A percentile compares a stretch with the other conserved stretches of the same genome.
These are phyloP conservation scores for Actias luna DNA, from an alignment of 2,888 invertebrate genomes.

Conservation along the genomic window DNA sequence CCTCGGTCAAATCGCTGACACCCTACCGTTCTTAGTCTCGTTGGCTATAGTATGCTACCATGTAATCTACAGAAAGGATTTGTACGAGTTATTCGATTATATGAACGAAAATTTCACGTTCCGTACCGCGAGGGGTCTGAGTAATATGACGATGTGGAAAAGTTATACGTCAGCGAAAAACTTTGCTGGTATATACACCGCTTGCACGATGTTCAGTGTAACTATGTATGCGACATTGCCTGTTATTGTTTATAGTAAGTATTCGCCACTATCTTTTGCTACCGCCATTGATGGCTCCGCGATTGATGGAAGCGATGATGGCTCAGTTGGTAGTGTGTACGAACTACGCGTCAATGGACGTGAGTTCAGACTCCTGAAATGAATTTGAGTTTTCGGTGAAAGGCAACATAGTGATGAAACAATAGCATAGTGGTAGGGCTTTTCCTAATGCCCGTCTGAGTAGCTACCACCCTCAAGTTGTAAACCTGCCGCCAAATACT, in stretches of 20 bases:
- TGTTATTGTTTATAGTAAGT: slow-evolving; percentile 61
- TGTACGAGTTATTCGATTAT: slow-evolving; percentile 52
- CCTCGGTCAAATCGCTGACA: slow-evolving; percentile 60
- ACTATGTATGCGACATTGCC: slow-evolving; percentile 61
- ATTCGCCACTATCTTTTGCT: slow-evolving; percentile 14
- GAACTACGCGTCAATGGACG: too few species aligned
- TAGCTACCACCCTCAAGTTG: too few species aligned
- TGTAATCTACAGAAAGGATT: slow-evolving; percentile 46
- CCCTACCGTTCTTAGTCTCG: slow-evolving; percentile 55
- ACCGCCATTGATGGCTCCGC: too few species aligned
- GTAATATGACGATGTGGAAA: slow-evolving; percentile 65
- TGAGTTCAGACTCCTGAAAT: too few species aligned
- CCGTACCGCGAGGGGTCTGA: slow-evolving; percentile 63
- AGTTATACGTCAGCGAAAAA: slow-evolving; percentile 54
- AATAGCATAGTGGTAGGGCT: too few species aligned
- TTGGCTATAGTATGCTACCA: slow-evolving; percentile 59
- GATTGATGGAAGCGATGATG: too few species aligned
- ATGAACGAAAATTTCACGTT: slow-evolving; percentile 63
- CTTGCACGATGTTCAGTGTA: slow-evolving; percentile 64
- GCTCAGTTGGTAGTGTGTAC: too few species aligned
- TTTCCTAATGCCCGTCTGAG: too few species aligned
- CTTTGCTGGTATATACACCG: slow-evolving; percentile 65
- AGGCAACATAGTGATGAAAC: too few species aligned
- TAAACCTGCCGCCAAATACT: too few species aligned
- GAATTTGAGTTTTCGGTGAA: too few species aligned